Conservation (phyloP, 1,140 invertebrate species). For the Bactericera cockerelli region DNA sequence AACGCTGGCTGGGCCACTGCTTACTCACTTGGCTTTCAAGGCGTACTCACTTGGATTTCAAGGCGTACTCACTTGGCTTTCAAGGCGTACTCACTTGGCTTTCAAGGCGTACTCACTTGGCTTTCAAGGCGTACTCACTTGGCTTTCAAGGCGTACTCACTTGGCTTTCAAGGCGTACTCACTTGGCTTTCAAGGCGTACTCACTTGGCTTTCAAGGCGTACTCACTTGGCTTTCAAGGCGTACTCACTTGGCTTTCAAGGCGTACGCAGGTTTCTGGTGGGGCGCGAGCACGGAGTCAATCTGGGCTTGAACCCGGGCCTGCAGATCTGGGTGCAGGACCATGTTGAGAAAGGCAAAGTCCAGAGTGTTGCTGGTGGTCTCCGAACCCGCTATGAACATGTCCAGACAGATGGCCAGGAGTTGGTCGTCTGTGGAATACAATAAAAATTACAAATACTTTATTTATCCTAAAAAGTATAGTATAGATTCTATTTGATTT, state of each 20-base stretch:
- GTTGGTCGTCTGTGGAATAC: constrained; percentile 49
- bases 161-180: not conserved
- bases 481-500: no score
- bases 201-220: no score
- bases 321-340: constrained; percentile 48
- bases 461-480: no score
- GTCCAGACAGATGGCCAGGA: constrained; percentile 50
- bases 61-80: no score
- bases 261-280: constrained; percentile 27
- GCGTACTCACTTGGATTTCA: no score
- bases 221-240: not conserved
- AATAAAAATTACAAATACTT: no score
- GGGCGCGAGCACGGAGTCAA: constrained; percentile 36
- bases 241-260: constrained; percentile 30
- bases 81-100: no score
- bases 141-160: constrained; percentile 7
- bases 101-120: no score
- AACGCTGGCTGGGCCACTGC: no score
- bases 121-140: not conserved
- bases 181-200: not conserved
- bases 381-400: constrained; percentile 51
- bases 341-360: constrained; percentile 53
- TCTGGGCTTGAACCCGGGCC: constrained; percentile 43
- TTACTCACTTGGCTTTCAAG: no score
- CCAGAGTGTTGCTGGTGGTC: constrained; percentile 54